These are phyloP conservation scores for Polyergus mexicanus DNA, from an alignment of 1,140 invertebrate genomes.

Conservation along the genomic window DNA sequence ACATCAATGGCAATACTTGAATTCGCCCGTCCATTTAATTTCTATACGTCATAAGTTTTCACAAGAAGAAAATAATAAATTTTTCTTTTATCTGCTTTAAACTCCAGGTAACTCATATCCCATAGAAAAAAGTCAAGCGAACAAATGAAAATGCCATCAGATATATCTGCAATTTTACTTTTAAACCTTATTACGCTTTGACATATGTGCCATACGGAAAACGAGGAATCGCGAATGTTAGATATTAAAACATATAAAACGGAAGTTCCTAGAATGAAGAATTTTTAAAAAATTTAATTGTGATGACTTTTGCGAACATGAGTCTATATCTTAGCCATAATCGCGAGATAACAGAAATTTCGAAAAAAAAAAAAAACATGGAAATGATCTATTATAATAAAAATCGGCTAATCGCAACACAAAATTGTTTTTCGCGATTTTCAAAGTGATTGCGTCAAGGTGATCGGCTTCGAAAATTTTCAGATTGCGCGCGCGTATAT, in stretches of 20 bases:
- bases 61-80: not conserved
- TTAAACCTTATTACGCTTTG: slow-evolving; percentile 20
- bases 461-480: not conserved
- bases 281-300: slow-evolving; percentile 8
- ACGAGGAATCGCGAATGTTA: not conserved
- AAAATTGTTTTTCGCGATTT: slow-evolving; percentile 59
- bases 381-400: not conserved
- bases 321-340: not conserved
- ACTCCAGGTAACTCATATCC: slow-evolving; percentile 25
- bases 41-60: slow-evolving; percentile 69
- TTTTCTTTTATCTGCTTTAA: slow-evolving; percentile 14
- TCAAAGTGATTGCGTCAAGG: not conserved
- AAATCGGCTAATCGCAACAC: not conserved
- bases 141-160: not conserved
- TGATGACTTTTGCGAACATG: not conserved
- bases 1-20: slow-evolving; percentile 78
- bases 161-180: slow-evolving; percentile 8
- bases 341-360: not conserved
- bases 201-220: slow-evolving; percentile 6
- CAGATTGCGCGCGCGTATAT: slow-evolving; percentile 42
- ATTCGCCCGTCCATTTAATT: slow-evolving; percentile 79
- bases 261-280: not conserved
- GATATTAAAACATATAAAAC: not conserved
- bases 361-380: not conserved
- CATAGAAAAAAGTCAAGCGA: slow-evolving; percentile 27